Conservation (phyloP, 1,140 invertebrate species). For the Cyrtorhinus lividipennis region DNA sequence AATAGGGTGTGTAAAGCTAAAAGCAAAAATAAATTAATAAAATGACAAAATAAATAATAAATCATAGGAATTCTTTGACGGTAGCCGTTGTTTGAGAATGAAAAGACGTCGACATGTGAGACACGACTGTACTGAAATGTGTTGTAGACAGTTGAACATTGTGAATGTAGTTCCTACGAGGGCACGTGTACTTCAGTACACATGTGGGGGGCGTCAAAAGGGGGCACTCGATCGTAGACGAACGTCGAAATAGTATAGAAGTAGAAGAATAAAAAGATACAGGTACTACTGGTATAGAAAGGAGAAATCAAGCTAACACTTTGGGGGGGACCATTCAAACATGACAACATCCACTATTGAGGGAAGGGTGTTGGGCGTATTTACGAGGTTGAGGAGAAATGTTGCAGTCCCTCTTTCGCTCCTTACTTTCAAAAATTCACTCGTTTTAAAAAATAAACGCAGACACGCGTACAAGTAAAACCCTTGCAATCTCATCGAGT, state of each 20-base stretch:
- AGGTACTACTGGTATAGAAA: background rate
- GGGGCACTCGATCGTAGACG: no score
- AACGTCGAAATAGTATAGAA: background rate
- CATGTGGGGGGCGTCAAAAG: no score
- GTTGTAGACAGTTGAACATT: background rate
- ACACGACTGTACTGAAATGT: background rate
- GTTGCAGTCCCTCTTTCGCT: slow-evolving; percentile 28
- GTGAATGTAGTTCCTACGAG: background rate
- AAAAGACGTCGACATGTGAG: background rate
- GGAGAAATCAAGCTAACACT: background rate
- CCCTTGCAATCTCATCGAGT: slow-evolving; percentile 10
- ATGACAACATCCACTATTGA: slow-evolving; percentile 17
- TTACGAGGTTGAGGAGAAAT: slow-evolving; percentile 24
- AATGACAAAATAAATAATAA: no score
- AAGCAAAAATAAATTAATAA: background rate
- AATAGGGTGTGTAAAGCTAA: background rate
- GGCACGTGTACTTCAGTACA: background rate
- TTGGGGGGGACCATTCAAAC: slow-evolving; percentile 11
- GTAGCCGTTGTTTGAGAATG: no score
- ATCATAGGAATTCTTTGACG: no score
- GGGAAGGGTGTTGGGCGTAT: no score
- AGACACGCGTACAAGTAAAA: background rate
- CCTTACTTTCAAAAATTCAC: slow-evolving; percentile 2
- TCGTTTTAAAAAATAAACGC: background rate
- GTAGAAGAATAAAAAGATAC: background rate